Percentiles rank a stretch among this genome's conserved stretches.
phyloP scores from a whole-genome alignment of 2,888 invertebrate species.

The Xestobium rufovillosum region DNA sequence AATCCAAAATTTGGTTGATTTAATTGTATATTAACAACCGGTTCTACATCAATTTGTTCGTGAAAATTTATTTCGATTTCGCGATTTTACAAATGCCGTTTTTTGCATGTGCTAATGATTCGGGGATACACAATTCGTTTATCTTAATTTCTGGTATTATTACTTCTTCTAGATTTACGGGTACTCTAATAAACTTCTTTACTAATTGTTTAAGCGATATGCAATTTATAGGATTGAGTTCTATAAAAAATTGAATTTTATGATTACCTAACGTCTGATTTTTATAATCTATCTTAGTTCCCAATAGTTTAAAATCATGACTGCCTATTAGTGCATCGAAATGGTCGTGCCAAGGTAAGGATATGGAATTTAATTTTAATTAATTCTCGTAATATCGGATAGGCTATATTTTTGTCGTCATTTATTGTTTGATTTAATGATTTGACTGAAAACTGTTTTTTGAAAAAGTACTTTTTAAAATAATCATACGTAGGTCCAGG shows the following conservation, averaged over 20 bases:
- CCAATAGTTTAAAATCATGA: conserved; percentile 15
- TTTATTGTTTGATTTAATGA: conserved; percentile 14
- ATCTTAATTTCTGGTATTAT: conserved; percentile 10
- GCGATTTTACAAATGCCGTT: conserved; percentile 11
- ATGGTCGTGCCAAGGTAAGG: conserved; percentile 14
- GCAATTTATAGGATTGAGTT: conserved; percentile 13
- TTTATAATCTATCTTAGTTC: conserved; percentile 16
- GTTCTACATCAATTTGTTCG: conserved; percentile 15
- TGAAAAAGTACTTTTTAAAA: conserved; percentile 15
- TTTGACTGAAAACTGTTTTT: conserved; percentile 14
- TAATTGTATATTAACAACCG: conserved; percentile 7
- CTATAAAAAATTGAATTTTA: conserved; percentile 14
- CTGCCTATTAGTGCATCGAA: conserved; percentile 19
- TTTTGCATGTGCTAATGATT: conserved; percentile 11
- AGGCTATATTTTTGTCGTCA: conserved; percentile 14
- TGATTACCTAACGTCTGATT: conserved; percentile 7
- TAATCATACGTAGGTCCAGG: conserved; percentile 8
- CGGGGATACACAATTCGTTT: conserved; percentile 8
- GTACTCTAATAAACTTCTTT: conserved; percentile 9
- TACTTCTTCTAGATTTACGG: conserved; percentile 15
- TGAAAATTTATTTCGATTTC: conserved; percentile 11
- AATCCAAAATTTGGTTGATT: conserved; percentile 2
- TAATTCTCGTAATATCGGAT: conserved; percentile 14
- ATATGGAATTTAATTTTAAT: conserved; percentile 10
- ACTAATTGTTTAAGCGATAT: conserved; percentile 4